Percentiles rank a stretch among this genome's conserved stretches.
These are phyloP conservation scores for Mionectes olivaceus DNA, from an alignment of 2,797 vertebrate genomes.

Conservation along the genomic window DNA sequence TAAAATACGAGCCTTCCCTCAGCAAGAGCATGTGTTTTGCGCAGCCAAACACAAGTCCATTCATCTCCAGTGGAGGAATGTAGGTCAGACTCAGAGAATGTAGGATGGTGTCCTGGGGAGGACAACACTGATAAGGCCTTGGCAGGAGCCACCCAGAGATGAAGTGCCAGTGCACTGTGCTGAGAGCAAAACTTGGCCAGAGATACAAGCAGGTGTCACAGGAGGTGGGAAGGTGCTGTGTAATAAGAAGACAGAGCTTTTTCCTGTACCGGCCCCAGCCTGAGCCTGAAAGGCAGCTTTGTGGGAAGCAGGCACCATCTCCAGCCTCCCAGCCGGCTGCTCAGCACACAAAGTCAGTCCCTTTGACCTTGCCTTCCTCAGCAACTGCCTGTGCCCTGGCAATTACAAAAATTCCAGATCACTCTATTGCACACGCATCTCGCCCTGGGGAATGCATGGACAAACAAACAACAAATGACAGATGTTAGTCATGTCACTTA, in stretches of 20 bases:
- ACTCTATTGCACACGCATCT: background rate
- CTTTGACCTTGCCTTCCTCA: background rate
- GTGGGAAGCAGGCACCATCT: rapidly evolving
- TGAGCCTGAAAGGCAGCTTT: background rate
- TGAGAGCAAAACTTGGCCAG: background rate
- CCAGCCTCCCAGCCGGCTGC: rapidly evolving
- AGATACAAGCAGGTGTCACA: background rate
- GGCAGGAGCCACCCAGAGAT: background rate
- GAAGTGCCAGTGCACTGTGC: background rate
- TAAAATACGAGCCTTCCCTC: background rate
- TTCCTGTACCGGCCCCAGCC: background rate
- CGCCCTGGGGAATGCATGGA: background rate
- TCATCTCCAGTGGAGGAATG: background rate
- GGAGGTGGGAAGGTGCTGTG: background rate
- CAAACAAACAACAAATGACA: conserved; percentile 34
- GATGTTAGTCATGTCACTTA: background rate
- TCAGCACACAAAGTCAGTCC: background rate
- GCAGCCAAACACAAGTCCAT: conserved; percentile 18
- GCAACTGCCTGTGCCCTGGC: rapidly evolving
- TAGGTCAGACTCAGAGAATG: background rate
- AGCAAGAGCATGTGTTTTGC: background rate
- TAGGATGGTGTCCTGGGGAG: background rate
- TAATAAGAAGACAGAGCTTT: background rate
- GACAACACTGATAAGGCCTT: background rate
- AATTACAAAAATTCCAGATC: conserved; percentile 1